Percentiles rank a stretch among this genome's conserved stretches.
These are phyloP conservation scores for Chouioia cunea DNA, from an alignment of 2,888 invertebrate genomes.

Conservation along the genomic window DNA sequence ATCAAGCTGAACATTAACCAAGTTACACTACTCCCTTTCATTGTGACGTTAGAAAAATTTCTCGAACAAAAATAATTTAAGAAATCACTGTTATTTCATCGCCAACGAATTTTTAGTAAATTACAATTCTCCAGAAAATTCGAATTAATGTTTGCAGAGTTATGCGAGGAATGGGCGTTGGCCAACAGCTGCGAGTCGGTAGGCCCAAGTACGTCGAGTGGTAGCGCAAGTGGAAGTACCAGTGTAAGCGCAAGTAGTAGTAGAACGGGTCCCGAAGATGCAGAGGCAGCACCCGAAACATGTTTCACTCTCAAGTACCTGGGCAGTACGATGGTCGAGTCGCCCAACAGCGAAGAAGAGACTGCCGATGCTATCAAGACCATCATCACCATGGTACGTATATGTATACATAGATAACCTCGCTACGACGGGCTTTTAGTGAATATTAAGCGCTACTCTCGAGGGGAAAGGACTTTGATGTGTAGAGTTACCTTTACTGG, in stretches of 20 bases:
- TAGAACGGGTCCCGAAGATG: constrained; percentile 59
- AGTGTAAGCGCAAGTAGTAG: constrained; percentile 60
- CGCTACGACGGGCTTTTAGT: too few species aligned
- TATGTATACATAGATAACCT: not conserved
- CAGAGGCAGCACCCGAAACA: constrained; percentile 65
- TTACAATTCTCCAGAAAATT: too few species aligned
- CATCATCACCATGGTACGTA: constrained; percentile 74
- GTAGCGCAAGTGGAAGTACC: constrained; percentile 58
- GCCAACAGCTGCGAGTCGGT: constrained; percentile 75
- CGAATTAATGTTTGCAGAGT: constrained; percentile 70
- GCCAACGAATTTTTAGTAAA: too few species aligned
- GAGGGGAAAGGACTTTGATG: not conserved
- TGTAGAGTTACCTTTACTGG: too few species aligned
- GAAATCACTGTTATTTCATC: too few species aligned
- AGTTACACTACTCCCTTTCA: too few species aligned
- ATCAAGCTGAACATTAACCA: too few species aligned
- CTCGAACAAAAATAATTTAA: too few species aligned
- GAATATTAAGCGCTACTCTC: too few species aligned
- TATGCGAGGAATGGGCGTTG: constrained; percentile 78
- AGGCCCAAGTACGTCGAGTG: constrained; percentile 68
- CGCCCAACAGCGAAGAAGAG: constrained; percentile 80
- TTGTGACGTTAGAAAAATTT: too few species aligned
- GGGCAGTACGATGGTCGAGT: constrained; percentile 83
- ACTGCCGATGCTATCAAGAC: constrained; percentile 87
- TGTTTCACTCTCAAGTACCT: constrained; percentile 75